A percentile compares a stretch with the other conserved stretches of the same genome.
Conservation (phyloP, 2,113 vertebrate species). For the Petrocephalus microphthalmus region DNA sequence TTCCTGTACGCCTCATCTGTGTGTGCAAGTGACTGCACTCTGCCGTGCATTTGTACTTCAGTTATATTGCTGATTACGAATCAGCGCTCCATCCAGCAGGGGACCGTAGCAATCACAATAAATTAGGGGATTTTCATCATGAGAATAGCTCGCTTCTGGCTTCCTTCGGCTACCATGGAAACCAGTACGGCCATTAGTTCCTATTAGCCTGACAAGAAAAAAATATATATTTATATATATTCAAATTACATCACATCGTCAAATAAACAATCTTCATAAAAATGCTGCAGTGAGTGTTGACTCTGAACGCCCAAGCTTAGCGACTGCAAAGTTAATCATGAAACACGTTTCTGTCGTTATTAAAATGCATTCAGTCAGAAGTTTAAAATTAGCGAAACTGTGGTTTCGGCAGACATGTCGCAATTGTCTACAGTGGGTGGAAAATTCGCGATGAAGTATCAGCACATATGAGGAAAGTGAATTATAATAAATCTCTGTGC, state of each 20-base stretch:
- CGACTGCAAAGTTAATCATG: background rate
- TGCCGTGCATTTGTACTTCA: background rate
- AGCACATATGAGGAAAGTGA: background rate
- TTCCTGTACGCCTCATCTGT: background rate
- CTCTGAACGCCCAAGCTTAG: background rate
- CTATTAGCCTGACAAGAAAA: background rate
- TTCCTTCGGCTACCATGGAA: conserved; percentile 5
- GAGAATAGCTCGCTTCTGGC: background rate
- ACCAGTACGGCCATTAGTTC: background rate
- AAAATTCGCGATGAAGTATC: background rate
- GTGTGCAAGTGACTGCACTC: background rate
- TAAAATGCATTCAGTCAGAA: background rate
- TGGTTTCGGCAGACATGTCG: background rate
- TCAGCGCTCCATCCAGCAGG: background rate
- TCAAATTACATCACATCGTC: background rate
- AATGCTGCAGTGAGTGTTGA: background rate
- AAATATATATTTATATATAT: background rate
- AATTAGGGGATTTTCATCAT: background rate
- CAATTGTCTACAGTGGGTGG: background rate
- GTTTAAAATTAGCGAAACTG: background rate
- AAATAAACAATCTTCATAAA: background rate
- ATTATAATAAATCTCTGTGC: background rate
- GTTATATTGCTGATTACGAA: background rate
- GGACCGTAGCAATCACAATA: background rate
- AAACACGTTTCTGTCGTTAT: background rate